Percentiles rank a stretch among this genome's conserved stretches.
These are phyloP conservation scores for Coreius guichenoti DNA, from an alignment of 2,797 vertebrate species.

Conservation along the genomic window DNA sequence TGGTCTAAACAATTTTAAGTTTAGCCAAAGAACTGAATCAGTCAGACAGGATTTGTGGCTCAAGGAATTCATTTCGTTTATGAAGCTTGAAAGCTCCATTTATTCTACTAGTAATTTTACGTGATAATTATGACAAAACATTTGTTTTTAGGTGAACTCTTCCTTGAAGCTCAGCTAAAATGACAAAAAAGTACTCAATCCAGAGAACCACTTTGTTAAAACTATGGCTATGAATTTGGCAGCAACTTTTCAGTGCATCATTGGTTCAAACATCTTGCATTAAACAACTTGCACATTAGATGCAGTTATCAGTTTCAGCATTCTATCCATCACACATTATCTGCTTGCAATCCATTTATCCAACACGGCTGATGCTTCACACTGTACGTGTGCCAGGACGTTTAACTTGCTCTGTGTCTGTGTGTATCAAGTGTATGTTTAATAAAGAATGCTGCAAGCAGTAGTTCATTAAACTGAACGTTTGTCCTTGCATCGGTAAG, in stretches of 20 bases:
- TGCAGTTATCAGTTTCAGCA: constrained; percentile 3
- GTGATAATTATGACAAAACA: not conserved
- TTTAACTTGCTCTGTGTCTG: constrained; percentile 43
- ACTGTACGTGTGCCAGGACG: constrained; percentile 25
- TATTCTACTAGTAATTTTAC: not conserved
- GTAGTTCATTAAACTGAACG: constrained; percentile 9
- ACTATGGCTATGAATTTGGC: not conserved
- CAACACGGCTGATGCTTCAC: constrained; percentile 20
- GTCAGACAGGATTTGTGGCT: not conserved
- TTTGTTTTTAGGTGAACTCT: not conserved
- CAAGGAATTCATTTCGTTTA: not conserved
- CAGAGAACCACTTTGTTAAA: not conserved
- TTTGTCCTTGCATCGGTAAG: constrained; percentile 1
- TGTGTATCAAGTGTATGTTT: constrained; percentile 43
- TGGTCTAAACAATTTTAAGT: not conserved
- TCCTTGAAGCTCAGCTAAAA: not conserved
- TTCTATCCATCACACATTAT: constrained; percentile 4
- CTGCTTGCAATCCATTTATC: constrained; percentile 27
- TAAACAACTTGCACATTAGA: not conserved
- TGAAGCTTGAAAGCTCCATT: not conserved
- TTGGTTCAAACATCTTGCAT: constrained; percentile 24
- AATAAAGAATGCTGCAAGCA: constrained; percentile 47
- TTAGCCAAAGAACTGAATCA: not conserved
- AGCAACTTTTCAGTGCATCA: constrained; percentile 22
- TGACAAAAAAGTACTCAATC: not conserved